Percentiles rank a stretch among this genome's conserved stretches.
Evolutionary conservation across 1,140 invertebrate species (phyloP).

Genomic region (Trissolcus basalis): DNA sequence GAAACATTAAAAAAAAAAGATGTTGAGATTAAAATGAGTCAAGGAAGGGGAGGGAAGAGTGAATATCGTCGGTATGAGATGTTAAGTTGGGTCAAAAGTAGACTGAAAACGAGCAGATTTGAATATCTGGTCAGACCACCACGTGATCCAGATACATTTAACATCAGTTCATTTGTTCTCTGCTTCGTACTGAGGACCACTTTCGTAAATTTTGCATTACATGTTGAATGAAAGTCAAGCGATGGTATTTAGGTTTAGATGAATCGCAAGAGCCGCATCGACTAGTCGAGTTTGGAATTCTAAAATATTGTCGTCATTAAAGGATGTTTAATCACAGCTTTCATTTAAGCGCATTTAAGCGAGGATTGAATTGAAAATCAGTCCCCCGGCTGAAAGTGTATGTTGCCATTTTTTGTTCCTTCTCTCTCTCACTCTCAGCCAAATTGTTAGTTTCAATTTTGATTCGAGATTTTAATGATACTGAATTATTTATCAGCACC

Average conservation of each 20-base stretch:
- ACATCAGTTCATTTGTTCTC: constrained; percentile 36
- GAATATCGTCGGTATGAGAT: too few relatives aligned
- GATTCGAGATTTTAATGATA: too few relatives aligned
- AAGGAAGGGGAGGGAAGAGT: too few relatives aligned
- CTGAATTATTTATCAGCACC: too few relatives aligned
- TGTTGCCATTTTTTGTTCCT: too few relatives aligned
- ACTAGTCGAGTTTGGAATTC: constrained; percentile 25
- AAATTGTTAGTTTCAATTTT: too few relatives aligned
- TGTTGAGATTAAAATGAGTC: too few relatives aligned
- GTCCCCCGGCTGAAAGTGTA: neutral
- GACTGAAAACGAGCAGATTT: neutral
- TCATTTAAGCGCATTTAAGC: constrained; percentile 13
- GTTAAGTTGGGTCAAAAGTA: neutral
- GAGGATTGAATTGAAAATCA: neutral
- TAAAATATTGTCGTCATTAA: too few relatives aligned
- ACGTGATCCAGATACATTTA: constrained; percentile 34
- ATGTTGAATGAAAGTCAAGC: constrained; percentile 47
- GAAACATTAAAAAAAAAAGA: too few relatives aligned
- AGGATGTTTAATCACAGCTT: constrained; percentile 41
- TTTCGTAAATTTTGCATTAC: constrained; percentile 42
- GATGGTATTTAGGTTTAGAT: constrained; percentile 42
- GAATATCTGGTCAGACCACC: constrained; percentile 8
- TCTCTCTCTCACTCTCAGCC: too few relatives aligned
- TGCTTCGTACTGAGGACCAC: constrained; percentile 22
- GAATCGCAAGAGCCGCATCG: constrained; percentile 24